Conservation (phyloP, 2,797 vertebrate genomes). For the Phalloptychus januarius region DNA sequence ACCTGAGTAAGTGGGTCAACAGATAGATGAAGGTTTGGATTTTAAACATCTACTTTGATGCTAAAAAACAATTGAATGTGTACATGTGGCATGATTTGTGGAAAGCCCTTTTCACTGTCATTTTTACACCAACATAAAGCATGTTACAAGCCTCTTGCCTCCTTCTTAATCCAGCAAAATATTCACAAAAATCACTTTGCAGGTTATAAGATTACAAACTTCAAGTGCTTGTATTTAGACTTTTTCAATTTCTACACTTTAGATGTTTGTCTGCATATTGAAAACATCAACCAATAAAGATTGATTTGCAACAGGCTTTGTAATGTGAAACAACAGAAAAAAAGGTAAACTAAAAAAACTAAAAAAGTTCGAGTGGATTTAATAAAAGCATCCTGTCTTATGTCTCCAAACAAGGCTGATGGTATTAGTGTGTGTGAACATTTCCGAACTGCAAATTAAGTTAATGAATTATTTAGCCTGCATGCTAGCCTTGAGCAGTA, state of each 20-base stretch:
- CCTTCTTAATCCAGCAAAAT: neutral
- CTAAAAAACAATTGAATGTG: neutral
- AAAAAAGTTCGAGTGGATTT: conserved; percentile 2
- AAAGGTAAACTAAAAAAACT: neutral
- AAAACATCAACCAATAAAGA: neutral
- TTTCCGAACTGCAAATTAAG: conserved; percentile 53
- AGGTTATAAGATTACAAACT: neutral
- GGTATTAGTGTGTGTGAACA: conserved; percentile 44
- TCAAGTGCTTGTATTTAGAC: neutral
- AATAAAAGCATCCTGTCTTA: conserved; percentile 24
- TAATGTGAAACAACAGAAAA: conserved; percentile 3
- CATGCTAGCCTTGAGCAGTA: conserved; percentile 41
- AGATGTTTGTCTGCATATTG: conserved; percentile 7
- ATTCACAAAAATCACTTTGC: neutral
- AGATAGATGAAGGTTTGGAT: neutral
- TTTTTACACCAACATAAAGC: neutral
- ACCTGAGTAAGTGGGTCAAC: neutral
- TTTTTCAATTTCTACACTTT: too few relatives aligned
- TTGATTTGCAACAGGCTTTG: neutral
- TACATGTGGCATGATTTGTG: neutral
- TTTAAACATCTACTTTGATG: neutral
- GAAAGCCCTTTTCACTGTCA: neutral
- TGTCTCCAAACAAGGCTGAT: conserved; percentile 37
- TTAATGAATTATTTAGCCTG: conserved; percentile 62
- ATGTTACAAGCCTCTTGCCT: neutral